Evolutionary conservation across 2,113 vertebrate species (phyloP), one percentile per base, ranked within the genome.

Genomic region (Potamarius usumacintae): DNA sequence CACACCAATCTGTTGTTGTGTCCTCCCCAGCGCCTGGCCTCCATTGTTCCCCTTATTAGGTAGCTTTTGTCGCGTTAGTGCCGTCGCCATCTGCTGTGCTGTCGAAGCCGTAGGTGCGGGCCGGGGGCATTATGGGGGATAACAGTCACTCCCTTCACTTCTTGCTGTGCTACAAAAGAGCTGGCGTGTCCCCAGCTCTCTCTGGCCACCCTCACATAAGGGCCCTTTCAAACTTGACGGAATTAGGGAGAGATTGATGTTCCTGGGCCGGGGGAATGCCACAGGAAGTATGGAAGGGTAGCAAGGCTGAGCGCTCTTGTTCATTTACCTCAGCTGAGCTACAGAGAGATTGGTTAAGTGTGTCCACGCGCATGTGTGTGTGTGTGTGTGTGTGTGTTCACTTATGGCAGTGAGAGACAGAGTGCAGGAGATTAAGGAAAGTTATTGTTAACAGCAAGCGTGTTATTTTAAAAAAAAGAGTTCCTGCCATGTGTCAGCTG

Each of bases 201-300:
- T 92, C 89, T 91, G 90, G 91, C 90, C 89, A 92, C 93, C 93
- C 91, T 94, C 93, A 91, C 91, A 91, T 91, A 90, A 93, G 93
- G 92, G 93, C 92, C 94, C 93, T 95, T 95, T 96, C 94, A 96
- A 93, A 95, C 94, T 94, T 95, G 93, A 94, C 94, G 94, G 94
- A 95, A 95, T 96, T 95, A 96, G 92, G 90, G 92, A 92, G 91
- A 95, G 95, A 96, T 96, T 95, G 94, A 96, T 95, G 94, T 93
- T 89, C 84, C 86, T 87, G 87, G 87, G 91, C 90, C 87, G 74
- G 65, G 86, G 91, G 30, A 90, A 90, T 91, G 90, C 91, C 90
- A 89, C 82, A 84, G 85, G 86, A 90, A 86, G 87, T 87, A 53
- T 82, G 20, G 78, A 85, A 80, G 82, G 83, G 77, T 52, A 85